Evolutionary conservation across 2,797 vertebrate species (phyloP).

Genomic region (Heliangelus exortis): DNA sequence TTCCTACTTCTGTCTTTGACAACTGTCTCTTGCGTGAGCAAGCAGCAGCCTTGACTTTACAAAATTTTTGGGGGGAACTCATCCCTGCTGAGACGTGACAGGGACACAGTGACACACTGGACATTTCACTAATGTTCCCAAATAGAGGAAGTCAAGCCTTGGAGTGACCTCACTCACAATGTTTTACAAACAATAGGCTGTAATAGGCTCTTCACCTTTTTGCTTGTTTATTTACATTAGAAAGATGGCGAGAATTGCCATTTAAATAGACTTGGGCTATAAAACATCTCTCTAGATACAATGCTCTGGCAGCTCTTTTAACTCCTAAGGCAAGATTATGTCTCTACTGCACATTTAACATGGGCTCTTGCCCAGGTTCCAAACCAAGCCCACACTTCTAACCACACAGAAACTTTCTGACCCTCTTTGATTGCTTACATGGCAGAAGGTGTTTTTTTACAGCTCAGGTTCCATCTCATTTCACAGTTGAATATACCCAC

Average conservation of each 20-base stretch:
- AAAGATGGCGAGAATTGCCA: not conserved
- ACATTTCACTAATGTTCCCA: not conserved
- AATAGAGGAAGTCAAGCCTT: not conserved
- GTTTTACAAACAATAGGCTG: not conserved
- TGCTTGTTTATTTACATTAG: not conserved
- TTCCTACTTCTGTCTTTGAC: not conserved
- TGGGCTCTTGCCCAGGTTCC: not conserved
- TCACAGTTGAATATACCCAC: not conserved
- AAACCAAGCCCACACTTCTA: not conserved
- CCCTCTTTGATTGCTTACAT: not conserved
- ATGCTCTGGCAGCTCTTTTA: not conserved
- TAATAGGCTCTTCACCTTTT: not conserved
- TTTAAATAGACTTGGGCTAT: not conserved
- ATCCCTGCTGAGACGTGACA: not conserved
- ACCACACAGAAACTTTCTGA: not conserved
- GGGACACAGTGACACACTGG: accelerated
- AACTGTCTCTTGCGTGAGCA: not conserved
- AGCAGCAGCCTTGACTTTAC: accelerated
- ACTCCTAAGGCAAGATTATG: not conserved
- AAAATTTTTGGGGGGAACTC: not conserved
- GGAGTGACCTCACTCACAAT: not conserved
- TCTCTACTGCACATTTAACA: not conserved
- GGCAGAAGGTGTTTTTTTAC: not conserved
- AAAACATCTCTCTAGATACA: not conserved
- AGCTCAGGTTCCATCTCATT: not conserved